Base-by-base conservation (phyloP, 2,888 invertebrate genomes). In the Cryptus armator region DNA sequence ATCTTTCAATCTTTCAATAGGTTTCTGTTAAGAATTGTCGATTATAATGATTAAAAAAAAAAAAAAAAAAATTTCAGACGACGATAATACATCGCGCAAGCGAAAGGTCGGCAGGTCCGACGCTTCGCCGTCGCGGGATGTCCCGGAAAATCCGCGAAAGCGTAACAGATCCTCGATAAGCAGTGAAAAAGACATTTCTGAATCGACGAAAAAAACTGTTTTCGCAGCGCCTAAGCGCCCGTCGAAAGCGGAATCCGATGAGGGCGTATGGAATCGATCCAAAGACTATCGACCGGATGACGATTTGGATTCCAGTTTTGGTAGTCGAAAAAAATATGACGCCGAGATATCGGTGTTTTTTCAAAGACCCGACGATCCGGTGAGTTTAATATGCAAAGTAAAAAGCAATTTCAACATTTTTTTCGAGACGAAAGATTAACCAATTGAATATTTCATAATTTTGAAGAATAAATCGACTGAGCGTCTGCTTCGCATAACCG, bases 401-500 rank as follows among this genome's bases (percentile, higher is more conserved):
- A 48, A 7, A 32, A 12, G 24, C 4, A 32, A 24, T 12, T 48
- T 9, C 7, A 7, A 37, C 9, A 37, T 9, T 9, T 0, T 24
- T 67, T 67, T 14, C 37, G 1, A 70, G 24, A 10, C 3, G 29
- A 2, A 29, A 3, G n/a, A 2, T 32, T 9, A 51, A 14, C 29
- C n/a, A 12, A 29, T 51, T 24, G 3, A 14, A n/a, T 75, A 16
- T 64, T 37, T 12, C 24, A 16, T n/a, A n/a, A 68, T 37, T 14
- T 67, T 53, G 3, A 53, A 84, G 84, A 43, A 78, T 48, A 29
- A 78, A 66, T 68, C 84, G 74, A 16, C 32, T 4, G 37, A 53
- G 19, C 37, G 67, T 10, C 46, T 81, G 5, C 74, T 84, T 2
- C 72, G 84, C 48, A 32, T 77, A 24, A 64, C 74, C 16, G 7